Evolutionary conservation across 2,888 invertebrate genomes (phyloP), one percentile per base, ranked within the genome.

Genomic region (Hydropsyche betteni): DNA sequence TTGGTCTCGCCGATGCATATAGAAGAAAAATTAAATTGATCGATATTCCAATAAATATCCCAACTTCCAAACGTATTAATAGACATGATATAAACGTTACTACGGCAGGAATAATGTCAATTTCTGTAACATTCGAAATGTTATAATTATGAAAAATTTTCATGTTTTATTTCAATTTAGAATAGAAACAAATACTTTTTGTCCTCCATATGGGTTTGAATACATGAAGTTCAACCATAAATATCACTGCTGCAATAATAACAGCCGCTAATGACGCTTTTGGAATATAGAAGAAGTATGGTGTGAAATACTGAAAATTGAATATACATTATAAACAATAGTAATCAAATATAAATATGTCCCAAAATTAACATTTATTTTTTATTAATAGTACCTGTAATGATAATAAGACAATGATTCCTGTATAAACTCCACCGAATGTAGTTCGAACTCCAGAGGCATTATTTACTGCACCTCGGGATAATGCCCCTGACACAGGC

Each of bases 401-500:
- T 38, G 87, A 84, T 38, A 87, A 83, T 80, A 87, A 82, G 77
- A 87, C 87, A 10, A 86, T 84, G 75, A 87, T 86, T 85, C 92
- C 94, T 71, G 96, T 95, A 82, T 93, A 93, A 69, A 96, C 87
- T 0, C 97, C 97, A 71, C 95, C 95, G 81, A 95, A 90, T 14
- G 96, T 94, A 52, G 95, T 94, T 82, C 92, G 91, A 3, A 97
- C 97, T 7, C 97, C 97, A 81, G 95, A 95, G 36, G 96, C 96
- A 84, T 97, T 95, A 87, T 97, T 97, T 50, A 98, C 96, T 78
- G 97, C 97, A 79, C 96, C 94, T 78, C 95, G 90, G 5, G 94
- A 94, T 83, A 96, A 93, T 4, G 95, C 95, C 77, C 95, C 97
- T 68, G 94, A 93, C 77, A 97, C 94, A 14, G 97, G 97, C 91